These are phyloP conservation scores for Drosophila koepferae DNA, from an alignment of 2,888 invertebrate species.

Conservation along the genomic window DNA sequence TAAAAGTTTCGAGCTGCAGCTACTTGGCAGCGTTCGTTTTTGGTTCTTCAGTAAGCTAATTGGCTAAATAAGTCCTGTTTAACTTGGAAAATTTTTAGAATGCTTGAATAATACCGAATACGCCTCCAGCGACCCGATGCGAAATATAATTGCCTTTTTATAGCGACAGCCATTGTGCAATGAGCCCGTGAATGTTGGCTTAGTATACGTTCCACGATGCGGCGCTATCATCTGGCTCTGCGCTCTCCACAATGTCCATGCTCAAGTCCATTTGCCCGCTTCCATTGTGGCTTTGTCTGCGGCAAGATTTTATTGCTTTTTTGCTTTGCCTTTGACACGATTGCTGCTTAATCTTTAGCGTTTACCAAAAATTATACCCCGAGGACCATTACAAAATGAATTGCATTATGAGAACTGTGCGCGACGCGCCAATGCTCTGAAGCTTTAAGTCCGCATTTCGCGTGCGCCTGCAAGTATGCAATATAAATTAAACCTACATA, in stretches of 20 bases:
- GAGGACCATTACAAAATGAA: constrained; percentile 69
- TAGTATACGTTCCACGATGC: constrained; percentile 15
- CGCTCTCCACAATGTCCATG: constrained; percentile 41
- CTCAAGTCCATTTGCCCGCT: constrained; percentile 46
- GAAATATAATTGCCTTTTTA: constrained; percentile 73
- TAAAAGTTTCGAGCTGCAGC: constrained; percentile 27
- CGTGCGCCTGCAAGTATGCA: constrained; percentile 21
- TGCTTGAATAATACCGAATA: constrained; percentile 51
- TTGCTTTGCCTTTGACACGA: constrained; percentile 67
- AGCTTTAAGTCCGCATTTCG: constrained; percentile 20
- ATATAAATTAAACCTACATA: not conserved
- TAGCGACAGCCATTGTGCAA: constrained; percentile 48
- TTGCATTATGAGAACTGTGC: constrained; percentile 72
- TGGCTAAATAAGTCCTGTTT: constrained; percentile 67
- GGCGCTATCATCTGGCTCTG: constrained; percentile 15
- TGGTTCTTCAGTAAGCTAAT: constrained; percentile 48
- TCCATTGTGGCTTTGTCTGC: constrained; percentile 74
- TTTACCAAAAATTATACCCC: constrained; percentile 78
- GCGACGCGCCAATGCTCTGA: constrained; percentile 10
- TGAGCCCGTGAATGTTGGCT: constrained; percentile 48
- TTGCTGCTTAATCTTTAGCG: constrained; percentile 74
- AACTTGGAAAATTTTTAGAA: constrained; percentile 38
- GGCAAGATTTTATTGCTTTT: constrained; percentile 68
- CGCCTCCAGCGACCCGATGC: constrained; percentile 33
- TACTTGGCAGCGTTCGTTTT: constrained; percentile 53